These are phyloP conservation scores for Aromia moschata DNA, from an alignment of 2,888 invertebrate genomes.

Conservation along the genomic window DNA sequence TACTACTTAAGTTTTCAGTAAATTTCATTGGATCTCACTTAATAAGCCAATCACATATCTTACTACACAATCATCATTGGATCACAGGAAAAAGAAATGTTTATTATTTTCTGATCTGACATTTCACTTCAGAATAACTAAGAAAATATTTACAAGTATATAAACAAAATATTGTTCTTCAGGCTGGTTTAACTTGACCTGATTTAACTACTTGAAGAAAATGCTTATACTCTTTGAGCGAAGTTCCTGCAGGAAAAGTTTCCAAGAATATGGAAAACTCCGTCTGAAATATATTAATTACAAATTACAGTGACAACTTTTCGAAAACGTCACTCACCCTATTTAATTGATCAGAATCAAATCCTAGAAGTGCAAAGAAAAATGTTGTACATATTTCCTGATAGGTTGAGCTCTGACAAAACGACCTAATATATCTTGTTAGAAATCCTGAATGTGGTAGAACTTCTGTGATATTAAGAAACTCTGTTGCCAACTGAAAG, in stretches of 20 bases:
- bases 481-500: constrained; percentile 28
- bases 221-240: constrained; percentile 65
- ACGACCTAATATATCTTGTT: background rate
- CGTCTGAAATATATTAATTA: constrained; percentile 19
- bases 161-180: too few relatives aligned
- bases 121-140: too few relatives aligned
- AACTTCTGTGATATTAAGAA: constrained; percentile 19
- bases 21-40: too few relatives aligned
- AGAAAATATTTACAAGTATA: too few relatives aligned
- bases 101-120: too few relatives aligned
- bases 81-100: too few relatives aligned
- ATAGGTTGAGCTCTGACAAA: constrained; percentile 17
- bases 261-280: constrained; percentile 50
- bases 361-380: constrained; percentile 32
- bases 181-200: constrained; percentile 42
- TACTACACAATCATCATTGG: too few relatives aligned
- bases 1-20: too few relatives aligned
- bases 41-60: too few relatives aligned
- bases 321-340: constrained; percentile 28
- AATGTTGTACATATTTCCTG: constrained; percentile 21
- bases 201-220: constrained; percentile 65
- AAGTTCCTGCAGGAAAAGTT: constrained; percentile 64
- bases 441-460: constrained; percentile 10
- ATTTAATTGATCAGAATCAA: constrained; percentile 32
- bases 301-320: background rate